Percentiles rank a stretch among this genome's conserved stretches.
Conservation (phyloP, 2,888 invertebrate species). For the Acanthococcus lagerstroemiae region DNA sequence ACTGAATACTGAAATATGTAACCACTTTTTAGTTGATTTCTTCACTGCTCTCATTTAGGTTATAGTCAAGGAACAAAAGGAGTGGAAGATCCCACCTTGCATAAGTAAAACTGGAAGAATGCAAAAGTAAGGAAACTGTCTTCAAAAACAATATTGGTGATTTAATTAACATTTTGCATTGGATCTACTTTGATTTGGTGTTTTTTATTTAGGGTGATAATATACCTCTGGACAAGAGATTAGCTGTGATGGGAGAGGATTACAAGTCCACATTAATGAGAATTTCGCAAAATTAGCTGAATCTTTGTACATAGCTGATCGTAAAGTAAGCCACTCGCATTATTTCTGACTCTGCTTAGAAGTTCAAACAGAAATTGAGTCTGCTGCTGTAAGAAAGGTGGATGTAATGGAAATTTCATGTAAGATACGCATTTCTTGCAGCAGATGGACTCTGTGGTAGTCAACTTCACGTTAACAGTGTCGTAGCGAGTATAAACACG, state of each 20-base stretch:
- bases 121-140: slow-evolving; percentile 56
- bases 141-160: background rate
- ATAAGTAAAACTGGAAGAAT: slow-evolving; percentile 99
- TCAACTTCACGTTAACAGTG: too few relatives aligned
- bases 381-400: too few relatives aligned
- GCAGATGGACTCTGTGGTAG: too few relatives aligned
- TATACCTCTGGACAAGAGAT: slow-evolving; percentile 91
- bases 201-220: slow-evolving; percentile 62
- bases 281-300: slow-evolving; percentile 99
- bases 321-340: too few relatives aligned
- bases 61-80: slow-evolving; percentile 96
- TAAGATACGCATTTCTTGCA: too few relatives aligned
- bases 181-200: background rate
- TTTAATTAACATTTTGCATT: too few relatives aligned
- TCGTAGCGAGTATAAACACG: too few relatives aligned
- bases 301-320: slow-evolving; percentile 92
- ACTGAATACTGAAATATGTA: background rate
- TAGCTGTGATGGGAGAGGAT: slow-evolving; percentile 94
- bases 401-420: too few relatives aligned
- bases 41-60: slow-evolving; percentile 42
- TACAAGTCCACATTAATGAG: slow-evolving; percentile 96
- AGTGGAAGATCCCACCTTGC: slow-evolving; percentile 99
- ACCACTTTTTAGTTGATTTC: background rate
- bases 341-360: too few relatives aligned
- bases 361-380: slow-evolving; percentile 4